A percentile compares a stretch with the other conserved stretches of the same genome.
phyloP scores from a whole-genome alignment of 2,113 vertebrate species.

The Murina feae region DNA sequence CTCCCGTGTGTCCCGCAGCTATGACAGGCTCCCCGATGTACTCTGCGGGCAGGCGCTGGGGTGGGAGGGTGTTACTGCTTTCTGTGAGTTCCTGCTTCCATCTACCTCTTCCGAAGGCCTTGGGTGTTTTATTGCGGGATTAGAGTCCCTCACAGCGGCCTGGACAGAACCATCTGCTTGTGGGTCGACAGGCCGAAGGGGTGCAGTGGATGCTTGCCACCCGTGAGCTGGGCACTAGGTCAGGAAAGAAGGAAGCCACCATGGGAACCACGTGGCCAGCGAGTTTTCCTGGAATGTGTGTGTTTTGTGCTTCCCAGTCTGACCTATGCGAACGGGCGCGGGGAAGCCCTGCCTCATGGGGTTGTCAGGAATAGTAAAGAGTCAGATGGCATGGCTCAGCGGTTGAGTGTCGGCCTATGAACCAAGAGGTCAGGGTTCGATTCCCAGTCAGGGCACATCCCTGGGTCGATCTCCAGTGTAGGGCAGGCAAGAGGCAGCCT shows the following conservation, averaged over 20 bases:
- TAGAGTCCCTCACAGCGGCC: not conserved
- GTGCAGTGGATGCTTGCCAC: no score
- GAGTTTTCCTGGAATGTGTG: not conserved
- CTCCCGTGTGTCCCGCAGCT: not conserved
- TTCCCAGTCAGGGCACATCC: no score
- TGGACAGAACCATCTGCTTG: not conserved
- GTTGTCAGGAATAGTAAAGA: not conserved
- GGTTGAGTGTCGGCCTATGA: no score
- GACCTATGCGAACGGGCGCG: not conserved
- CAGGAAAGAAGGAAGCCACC: not conserved
- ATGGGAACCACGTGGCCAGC: rapidly evolving
- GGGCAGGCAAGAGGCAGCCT: no score
- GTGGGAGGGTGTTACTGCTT: no score
- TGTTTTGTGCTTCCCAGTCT: not conserved
- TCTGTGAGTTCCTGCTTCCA: not conserved
- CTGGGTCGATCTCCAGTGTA: no score
- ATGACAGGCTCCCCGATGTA: rapidly evolving
- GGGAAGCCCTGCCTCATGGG: not conserved
- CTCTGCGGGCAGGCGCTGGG: rapidly evolving
- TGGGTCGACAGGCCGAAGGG: rapidly evolving
- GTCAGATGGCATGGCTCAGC: no score
- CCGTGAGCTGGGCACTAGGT: not conserved
- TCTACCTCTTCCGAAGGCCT: not conserved
- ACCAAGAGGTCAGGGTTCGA: no score
- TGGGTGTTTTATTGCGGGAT: not conserved